phyloP scores from a whole-genome alignment of 2,797 vertebrate genomes.

The Lagorchestes hirsutus region DNA sequence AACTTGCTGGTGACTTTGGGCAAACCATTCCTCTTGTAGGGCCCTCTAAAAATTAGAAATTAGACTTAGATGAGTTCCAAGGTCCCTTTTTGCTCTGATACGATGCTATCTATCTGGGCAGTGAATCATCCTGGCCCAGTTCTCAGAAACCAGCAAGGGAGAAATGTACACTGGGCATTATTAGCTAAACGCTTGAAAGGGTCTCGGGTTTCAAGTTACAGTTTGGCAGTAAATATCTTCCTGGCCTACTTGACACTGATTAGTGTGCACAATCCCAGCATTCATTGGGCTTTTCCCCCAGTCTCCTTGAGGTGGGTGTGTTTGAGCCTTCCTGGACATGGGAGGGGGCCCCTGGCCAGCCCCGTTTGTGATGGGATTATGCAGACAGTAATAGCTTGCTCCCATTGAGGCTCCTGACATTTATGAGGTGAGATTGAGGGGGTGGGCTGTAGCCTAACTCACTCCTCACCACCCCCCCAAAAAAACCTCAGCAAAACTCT shows the following conservation, averaged over 20 bases:
- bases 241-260: neutral
- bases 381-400: conserved; percentile 86
- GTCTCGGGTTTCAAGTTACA: conserved; percentile 12
- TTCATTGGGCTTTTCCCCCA: neutral
- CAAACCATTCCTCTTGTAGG: neutral
- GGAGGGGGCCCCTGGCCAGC: conserved; percentile 21
- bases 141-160: neutral
- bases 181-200: neutral
- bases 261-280: neutral
- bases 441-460: conserved; percentile 77
- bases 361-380: conserved; percentile 47
- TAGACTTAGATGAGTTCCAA: neutral
- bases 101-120: neutral
- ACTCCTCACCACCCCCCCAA: conserved; percentile 76
- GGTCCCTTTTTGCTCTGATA: neutral
- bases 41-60: neutral
- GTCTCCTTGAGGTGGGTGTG: neutral
- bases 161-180: neutral
- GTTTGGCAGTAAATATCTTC: conserved; percentile 31
- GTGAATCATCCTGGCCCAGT: neutral
- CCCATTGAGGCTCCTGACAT: conserved; percentile 89
- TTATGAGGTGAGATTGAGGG: conserved; percentile 90
- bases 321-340: conserved; percentile 14
- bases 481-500: conserved; percentile 63
- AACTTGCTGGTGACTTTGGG: neutral